Evolutionary conservation across 2,113 vertebrate species (phyloP).

Genomic region (Zosterops borbonicus): DNA sequence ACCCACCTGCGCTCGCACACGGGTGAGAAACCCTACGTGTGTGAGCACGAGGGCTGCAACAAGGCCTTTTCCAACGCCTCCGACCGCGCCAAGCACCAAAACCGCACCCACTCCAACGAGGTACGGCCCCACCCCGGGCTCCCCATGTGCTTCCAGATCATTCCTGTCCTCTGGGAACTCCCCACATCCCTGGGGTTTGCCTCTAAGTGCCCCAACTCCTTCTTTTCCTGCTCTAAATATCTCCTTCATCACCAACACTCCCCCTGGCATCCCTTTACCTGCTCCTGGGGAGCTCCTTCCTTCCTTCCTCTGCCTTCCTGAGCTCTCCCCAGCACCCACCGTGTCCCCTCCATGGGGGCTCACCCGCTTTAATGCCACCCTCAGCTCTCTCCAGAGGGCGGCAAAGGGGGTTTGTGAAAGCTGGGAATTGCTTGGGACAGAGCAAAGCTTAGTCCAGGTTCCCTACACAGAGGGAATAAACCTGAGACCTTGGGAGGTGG

Average conservation of each 20-base stretch:
- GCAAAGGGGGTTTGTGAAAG: too few relatives aligned
- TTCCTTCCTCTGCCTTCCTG: neutral
- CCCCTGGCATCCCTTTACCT: neutral
- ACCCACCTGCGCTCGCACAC: slow-evolving; percentile 95
- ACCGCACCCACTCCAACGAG: slow-evolving; percentile 97
- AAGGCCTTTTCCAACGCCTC: slow-evolving; percentile 98
- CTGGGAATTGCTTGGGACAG: too few relatives aligned
- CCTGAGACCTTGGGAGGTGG: too few relatives aligned
- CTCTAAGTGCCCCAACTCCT: accelerated
- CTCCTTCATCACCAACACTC: neutral
- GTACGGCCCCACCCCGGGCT: slow-evolving; percentile 57
- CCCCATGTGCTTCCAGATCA: accelerated
- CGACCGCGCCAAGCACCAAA: slow-evolving; percentile 96
- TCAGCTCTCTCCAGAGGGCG: neutral
- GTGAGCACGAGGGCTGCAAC: slow-evolving; percentile 95
- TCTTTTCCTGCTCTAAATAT: neutral
- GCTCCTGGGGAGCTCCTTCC: accelerated
- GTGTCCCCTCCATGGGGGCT: accelerated
- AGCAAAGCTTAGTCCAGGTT: too few relatives aligned
- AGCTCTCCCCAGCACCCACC: neutral
- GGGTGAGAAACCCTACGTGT: slow-evolving; percentile 95
- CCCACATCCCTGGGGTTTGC: neutral
- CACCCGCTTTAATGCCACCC: too few relatives aligned
- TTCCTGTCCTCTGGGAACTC: accelerated
- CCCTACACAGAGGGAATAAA: too few relatives aligned